Conservation (phyloP, 2,113 vertebrate species). For the Tenrec ecaudatus region DNA sequence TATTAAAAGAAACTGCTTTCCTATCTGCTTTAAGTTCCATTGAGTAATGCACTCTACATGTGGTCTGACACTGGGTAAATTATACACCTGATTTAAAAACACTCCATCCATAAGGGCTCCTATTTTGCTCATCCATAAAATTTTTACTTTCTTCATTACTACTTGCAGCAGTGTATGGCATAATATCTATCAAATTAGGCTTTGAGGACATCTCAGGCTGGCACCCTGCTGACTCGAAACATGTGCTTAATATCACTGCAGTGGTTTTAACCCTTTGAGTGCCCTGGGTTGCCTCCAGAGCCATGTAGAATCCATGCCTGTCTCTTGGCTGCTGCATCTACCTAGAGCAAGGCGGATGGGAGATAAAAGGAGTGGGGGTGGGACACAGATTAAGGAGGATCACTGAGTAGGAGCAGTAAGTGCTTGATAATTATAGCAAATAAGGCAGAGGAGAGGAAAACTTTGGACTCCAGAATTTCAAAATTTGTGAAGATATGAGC, state of each 20-base stretch:
- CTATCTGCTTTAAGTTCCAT: slow-evolving; percentile 92
- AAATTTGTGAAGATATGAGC: background rate
- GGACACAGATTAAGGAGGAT: background rate
- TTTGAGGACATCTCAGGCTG: slow-evolving; percentile 91
- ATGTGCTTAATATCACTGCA: slow-evolving; percentile 90
- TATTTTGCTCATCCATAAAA: slow-evolving; percentile 92
- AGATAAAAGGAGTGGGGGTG: slow-evolving; percentile 3
- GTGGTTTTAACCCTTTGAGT: slow-evolving; percentile 87
- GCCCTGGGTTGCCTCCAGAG: slow-evolving; percentile 61
- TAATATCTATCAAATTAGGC: slow-evolving; percentile 94
- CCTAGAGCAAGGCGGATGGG: slow-evolving; percentile 59
- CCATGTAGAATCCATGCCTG: slow-evolving; percentile 40
- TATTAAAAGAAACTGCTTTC: slow-evolving; percentile 92
- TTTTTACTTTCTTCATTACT: slow-evolving; percentile 93
- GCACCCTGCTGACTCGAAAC: slow-evolving; percentile 90
- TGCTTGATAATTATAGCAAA: slow-evolving; percentile 8
- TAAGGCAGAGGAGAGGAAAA: background rate
- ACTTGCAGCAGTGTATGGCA: slow-evolving; percentile 90
- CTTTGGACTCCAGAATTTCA: background rate
- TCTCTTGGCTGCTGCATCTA: slow-evolving; percentile 23
- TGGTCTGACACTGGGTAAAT: slow-evolving; percentile 92
- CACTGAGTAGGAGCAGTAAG: background rate
- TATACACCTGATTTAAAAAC: slow-evolving; percentile 94
- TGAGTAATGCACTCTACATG: slow-evolving; percentile 92
- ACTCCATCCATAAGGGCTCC: slow-evolving; percentile 92